Evolutionary conservation across 2,797 vertebrate genomes (phyloP).

Genomic region (Esox masquinongy): DNA sequence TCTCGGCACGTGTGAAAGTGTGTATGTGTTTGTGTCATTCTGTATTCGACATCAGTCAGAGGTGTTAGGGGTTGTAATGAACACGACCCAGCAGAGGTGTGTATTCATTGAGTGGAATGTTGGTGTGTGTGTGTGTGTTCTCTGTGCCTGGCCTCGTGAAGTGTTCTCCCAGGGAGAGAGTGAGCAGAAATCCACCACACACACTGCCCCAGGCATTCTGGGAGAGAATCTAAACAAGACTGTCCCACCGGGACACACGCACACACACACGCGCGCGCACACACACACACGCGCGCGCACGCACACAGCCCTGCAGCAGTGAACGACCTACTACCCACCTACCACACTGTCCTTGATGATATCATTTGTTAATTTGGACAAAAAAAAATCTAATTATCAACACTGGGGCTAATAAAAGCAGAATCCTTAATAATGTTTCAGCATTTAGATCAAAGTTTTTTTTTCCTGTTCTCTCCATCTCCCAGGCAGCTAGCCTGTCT

Average conservation of each 20-base stretch:
- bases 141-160: slow-evolving; percentile 56
- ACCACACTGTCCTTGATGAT: slow-evolving; percentile 74
- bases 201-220: slow-evolving; percentile 83
- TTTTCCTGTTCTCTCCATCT: slow-evolving; percentile 26
- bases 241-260: slow-evolving; percentile 79
- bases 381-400: slow-evolving; percentile 73
- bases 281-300: slow-evolving; percentile 58
- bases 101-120: slow-evolving; percentile 41
- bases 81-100: slow-evolving; percentile 59
- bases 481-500: slow-evolving; percentile 15
- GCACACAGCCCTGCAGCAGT: slow-evolving; percentile 82
- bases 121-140: slow-evolving; percentile 68
- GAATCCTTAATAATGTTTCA: slow-evolving; percentile 66
- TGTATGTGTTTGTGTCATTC: slow-evolving; percentile 12
- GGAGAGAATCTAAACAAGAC: slow-evolving; percentile 89
- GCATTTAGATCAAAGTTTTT: slow-evolving; percentile 72
- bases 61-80: slow-evolving; percentile 53
- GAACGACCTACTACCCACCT: slow-evolving; percentile 83
- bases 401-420: slow-evolving; percentile 67
- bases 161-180: slow-evolving; percentile 77
- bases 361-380: slow-evolving; percentile 80
- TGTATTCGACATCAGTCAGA: background rate
- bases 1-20: slow-evolving; percentile 32
- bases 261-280: slow-evolving; percentile 50
- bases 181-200: slow-evolving; percentile 81